Evolutionary conservation across 2,113 vertebrate genomes (phyloP).

Genomic region (Leiothrix lutea): DNA sequence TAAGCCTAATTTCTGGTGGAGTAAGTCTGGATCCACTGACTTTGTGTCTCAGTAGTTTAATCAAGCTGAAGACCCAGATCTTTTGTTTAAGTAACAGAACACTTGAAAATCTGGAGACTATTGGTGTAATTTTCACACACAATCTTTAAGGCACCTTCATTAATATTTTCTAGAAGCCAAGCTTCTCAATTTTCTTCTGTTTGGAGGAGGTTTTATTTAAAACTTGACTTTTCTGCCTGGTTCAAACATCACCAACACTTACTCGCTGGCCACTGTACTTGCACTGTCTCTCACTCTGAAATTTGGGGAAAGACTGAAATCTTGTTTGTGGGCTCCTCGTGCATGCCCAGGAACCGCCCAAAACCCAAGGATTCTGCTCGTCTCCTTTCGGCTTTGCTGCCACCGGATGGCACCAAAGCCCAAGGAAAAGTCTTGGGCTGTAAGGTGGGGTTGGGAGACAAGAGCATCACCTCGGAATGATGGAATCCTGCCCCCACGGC

Average conservation of each 20-base stretch:
- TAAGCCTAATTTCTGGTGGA: background rate
- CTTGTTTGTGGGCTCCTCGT: fast-evolving
- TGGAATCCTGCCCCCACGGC: background rate
- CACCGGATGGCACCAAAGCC: constrained; percentile 66
- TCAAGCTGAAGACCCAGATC: background rate
- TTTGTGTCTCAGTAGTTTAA: background rate
- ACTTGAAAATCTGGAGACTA: background rate
- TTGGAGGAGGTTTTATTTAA: fast-evolving
- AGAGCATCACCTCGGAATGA: background rate
- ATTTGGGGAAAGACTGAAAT: background rate
- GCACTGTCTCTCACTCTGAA: background rate
- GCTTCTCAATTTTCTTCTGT: fast-evolving
- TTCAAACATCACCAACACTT: background rate
- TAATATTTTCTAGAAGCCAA: background rate
- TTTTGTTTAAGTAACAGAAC: background rate
- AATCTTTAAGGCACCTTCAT: background rate
- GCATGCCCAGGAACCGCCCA: fast-evolving
- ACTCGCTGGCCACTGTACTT: background rate
- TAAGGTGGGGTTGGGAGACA: background rate
- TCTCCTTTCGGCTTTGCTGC: background rate
- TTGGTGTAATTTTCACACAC: background rate
- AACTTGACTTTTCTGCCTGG: background rate
- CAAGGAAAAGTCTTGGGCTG: background rate
- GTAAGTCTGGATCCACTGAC: background rate
- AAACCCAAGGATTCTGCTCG: background rate